These are phyloP conservation scores for Chymomyza fuscimana DNA, from an alignment of 2,888 invertebrate species.

Conservation along the genomic window DNA sequence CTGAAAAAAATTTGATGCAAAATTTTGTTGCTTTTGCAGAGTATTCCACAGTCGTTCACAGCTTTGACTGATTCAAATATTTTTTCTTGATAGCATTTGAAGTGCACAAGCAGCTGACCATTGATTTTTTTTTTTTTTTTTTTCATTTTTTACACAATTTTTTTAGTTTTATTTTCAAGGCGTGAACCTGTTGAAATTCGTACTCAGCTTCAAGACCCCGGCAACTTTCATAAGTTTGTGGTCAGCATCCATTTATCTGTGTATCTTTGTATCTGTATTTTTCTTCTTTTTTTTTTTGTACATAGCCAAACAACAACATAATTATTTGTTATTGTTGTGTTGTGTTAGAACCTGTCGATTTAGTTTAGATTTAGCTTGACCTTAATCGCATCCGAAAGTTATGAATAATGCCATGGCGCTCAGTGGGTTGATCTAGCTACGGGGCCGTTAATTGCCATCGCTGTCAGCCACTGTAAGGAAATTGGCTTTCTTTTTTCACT, in stretches of 20 bases:
- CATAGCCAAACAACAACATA: conserved; percentile 29
- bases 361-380: conserved; percentile 43
- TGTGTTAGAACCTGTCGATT: conserved; percentile 59
- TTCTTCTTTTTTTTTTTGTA: conserved; percentile 22
- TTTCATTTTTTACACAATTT: neutral
- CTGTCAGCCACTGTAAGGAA: conserved; percentile 5
- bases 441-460: conserved; percentile 39
- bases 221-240: conserved; percentile 30
- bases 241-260: conserved; percentile 43
- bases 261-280: conserved; percentile 8
- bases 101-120: neutral
- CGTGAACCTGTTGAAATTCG: conserved; percentile 77
- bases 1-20: no score
- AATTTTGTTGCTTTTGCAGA: neutral
- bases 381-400: conserved; percentile 72
- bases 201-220: conserved; percentile 19
- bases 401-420: conserved; percentile 24
- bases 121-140: neutral
- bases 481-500: conserved; percentile 44
- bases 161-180: conserved; percentile 45
- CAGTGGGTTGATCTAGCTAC: conserved; percentile 11
- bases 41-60: conserved; percentile 32
- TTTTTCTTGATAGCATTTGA: neutral
- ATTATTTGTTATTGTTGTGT: conserved; percentile 43
- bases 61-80: neutral